Conservation (phyloP, 2,113 vertebrate species). For the Chaetodon auriga region DNA sequence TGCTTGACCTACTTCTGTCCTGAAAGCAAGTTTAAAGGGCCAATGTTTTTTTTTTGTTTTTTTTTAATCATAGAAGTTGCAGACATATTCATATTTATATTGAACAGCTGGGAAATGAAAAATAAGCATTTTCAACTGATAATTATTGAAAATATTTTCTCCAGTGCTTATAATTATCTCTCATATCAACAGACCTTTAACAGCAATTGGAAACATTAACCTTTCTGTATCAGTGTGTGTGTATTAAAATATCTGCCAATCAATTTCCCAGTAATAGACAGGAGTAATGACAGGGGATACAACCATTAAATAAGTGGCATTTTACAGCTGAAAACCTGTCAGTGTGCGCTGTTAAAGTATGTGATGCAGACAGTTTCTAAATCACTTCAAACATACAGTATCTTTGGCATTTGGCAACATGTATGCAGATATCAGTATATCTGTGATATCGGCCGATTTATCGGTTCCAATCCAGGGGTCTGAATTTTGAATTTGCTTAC, state of each 20-base stretch:
- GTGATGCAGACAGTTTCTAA: too few species aligned
- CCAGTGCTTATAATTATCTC: background rate
- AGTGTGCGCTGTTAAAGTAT: constrained; percentile 6
- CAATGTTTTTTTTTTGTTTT: too few species aligned
- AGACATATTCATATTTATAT: background rate
- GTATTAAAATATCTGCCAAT: background rate
- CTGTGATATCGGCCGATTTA: too few species aligned
- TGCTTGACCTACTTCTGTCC: background rate
- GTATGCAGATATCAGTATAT: background rate
- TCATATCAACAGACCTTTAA: background rate
- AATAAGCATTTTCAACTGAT: background rate
- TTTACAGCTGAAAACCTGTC: background rate
- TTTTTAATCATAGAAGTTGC: background rate
- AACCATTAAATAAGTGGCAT: background rate
- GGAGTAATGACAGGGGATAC: background rate
- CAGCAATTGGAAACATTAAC: background rate
- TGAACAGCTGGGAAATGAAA: background rate
- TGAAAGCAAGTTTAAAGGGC: background rate
- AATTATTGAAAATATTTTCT: background rate
- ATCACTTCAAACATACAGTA: background rate
- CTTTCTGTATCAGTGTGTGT: background rate
- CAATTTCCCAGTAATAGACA: background rate
- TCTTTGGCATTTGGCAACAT: background rate
- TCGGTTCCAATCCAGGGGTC: background rate
- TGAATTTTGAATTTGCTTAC: background rate